A percentile compares a stretch with the other conserved stretches of the same genome.
phyloP scores from a whole-genome alignment of 2,113 vertebrate genomes.

The Odontesthes bonariensis region DNA sequence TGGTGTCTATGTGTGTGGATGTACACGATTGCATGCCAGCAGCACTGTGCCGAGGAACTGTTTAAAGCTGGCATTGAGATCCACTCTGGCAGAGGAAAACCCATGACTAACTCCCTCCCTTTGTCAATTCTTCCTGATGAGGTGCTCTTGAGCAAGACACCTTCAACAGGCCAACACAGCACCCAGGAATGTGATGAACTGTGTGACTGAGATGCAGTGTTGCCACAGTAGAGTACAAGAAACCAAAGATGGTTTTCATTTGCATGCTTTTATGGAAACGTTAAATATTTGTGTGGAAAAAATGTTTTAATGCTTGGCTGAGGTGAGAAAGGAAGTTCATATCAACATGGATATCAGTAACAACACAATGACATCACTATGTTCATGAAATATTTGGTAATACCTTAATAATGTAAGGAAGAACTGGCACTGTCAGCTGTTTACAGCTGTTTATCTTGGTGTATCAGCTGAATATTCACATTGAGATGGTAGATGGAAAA shows the following conservation, averaged over 20 bases:
- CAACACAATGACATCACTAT: too few relatives aligned
- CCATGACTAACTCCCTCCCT: conserved; percentile 44
- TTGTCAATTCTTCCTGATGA: conserved; percentile 32
- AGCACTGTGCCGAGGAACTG: conserved; percentile 39
- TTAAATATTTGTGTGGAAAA: not conserved
- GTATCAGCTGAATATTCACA: too few relatives aligned
- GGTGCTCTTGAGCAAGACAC: conserved; percentile 43
- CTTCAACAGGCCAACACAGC: not conserved
- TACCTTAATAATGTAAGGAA: too few relatives aligned
- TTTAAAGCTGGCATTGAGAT: conserved; percentile 40
- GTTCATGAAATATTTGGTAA: too few relatives aligned
- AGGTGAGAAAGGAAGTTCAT: too few relatives aligned
- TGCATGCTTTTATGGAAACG: not conserved
- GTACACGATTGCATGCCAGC: conserved; percentile 31
- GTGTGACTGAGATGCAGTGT: too few relatives aligned
- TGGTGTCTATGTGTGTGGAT: conserved; percentile 54
- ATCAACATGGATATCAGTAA: too few relatives aligned
- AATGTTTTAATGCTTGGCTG: too few relatives aligned
- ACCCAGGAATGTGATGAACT: not conserved
- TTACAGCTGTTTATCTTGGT: too few relatives aligned
- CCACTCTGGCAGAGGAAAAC: conserved; percentile 24
- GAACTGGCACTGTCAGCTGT: too few relatives aligned
- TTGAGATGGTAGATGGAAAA: too few relatives aligned
- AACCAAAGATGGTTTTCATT: not conserved
- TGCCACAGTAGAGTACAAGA: not conserved